Conservation (phyloP, 2,797 vertebrate genomes). For the Malacoctenus gilli region DNA sequence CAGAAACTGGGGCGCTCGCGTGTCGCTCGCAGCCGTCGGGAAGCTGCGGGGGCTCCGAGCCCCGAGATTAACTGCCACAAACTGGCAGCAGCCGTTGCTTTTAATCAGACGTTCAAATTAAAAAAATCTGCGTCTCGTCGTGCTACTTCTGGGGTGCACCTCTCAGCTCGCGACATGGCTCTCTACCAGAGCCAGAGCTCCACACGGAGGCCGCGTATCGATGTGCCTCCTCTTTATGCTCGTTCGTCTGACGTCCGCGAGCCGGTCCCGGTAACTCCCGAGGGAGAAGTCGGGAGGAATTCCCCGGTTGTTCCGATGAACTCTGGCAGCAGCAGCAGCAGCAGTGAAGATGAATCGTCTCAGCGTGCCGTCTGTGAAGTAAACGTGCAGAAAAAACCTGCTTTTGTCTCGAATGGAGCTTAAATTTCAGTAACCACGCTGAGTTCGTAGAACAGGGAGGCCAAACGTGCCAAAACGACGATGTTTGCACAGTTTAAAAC, state of each 20-base stretch:
- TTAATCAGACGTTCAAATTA: constrained; percentile 20
- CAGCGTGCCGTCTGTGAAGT: too few relatives aligned
- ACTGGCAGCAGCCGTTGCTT: constrained; percentile 12
- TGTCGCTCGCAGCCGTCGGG: constrained; percentile 23
- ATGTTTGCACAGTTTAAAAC: too few relatives aligned
- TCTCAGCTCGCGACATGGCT: background rate
- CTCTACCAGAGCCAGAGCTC: constrained; percentile 55
- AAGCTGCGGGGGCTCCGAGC: background rate
- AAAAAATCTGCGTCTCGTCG: too few relatives aligned
- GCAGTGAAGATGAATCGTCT: too few relatives aligned
- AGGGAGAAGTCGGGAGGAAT: constrained; percentile 39
- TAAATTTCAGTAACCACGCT: too few relatives aligned
- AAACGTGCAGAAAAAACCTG: background rate
- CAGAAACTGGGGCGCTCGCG: constrained; percentile 35
- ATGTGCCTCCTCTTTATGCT: constrained; percentile 49
- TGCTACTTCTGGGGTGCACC: too few relatives aligned
- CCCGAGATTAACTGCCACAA: background rate
- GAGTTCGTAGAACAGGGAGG: too few relatives aligned
- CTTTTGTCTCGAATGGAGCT: too few relatives aligned
- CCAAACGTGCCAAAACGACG: too few relatives aligned
- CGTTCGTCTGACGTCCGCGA: constrained; percentile 38
- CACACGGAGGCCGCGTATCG: constrained; percentile 60
- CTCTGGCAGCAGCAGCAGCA: too few relatives aligned
- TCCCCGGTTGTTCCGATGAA: constrained; percentile 10
- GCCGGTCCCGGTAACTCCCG: constrained; percentile 42